Base-by-base conservation (phyloP, 2,113 vertebrate species). In the Aldabrachelys gigantea region DNA sequence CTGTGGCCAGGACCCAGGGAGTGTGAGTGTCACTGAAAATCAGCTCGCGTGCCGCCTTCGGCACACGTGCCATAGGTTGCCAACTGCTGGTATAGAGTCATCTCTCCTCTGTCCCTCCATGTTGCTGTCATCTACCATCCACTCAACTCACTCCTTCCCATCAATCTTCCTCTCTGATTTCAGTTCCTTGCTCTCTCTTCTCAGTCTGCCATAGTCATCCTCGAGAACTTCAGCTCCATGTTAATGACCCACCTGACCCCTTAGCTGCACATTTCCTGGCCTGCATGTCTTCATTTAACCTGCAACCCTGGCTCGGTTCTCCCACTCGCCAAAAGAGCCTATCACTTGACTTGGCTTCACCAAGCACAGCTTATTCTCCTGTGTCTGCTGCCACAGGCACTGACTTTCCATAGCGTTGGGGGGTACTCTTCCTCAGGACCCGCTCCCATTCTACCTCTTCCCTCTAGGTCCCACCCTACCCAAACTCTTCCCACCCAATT, bases 1-100 rank as follows among this genome's bases (percentile, higher is more conserved):
- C 47, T 9, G 47, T 47, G 47, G 47, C 47, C 47, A 47, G 47
- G 47, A 47, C 47, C 47, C 47, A 47, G 47, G 47, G 9, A 47
- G 47, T 47, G 47, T 47, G 47, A 47, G 47, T 47, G 47, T 47
- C 47, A 47, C 9, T 47, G 47, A 47, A 47, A 47, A 47, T 47
- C 47, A 47, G 47, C 47, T 47, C 47, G 47, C 9, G 9, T 47
- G 47, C 47, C 47, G 47, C 47, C 47, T 47, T 47, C 2, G 10
- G 47, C 47, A 47, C 47, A 47, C 47, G 47, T 47, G 47, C 47
- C 47, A 47, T 47, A 10, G 47, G 47, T 47, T 47, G 47, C 47
- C 47, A 10, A 47, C 7, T 9, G 2, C 47, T 10, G 47, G 47
- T 10, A 59, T 88, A 0, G 38, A 76, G 5, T 41, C 0, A 52